Conservation (phyloP, 2,113 vertebrate species). For the Macheiramphus alcinus region DNA sequence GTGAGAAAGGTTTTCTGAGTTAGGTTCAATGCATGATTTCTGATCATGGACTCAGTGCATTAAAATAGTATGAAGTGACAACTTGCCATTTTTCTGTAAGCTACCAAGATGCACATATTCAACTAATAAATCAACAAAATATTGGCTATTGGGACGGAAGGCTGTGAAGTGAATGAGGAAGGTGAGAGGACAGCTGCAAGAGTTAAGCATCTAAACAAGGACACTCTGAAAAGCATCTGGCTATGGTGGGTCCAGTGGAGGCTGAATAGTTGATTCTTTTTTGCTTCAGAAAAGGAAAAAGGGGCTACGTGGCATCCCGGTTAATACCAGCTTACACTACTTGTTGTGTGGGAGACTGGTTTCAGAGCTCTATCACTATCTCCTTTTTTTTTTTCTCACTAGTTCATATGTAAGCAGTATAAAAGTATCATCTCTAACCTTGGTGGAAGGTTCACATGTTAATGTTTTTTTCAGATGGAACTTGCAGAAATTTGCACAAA, state of each 20-base stretch:
- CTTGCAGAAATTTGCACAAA: constrained; percentile 92
- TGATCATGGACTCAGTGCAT: background rate
- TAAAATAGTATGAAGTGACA: background rate
- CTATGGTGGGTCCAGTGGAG: background rate
- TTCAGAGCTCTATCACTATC: background rate
- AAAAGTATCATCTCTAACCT: background rate
- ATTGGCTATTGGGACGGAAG: background rate
- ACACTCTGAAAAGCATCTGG: background rate
- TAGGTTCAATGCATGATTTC: background rate
- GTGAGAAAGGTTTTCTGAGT: background rate
- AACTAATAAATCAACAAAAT: background rate
- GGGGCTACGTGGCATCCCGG: background rate
- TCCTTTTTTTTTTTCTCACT: background rate
- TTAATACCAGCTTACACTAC: background rate
- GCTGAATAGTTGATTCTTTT: background rate
- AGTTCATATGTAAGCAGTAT: background rate
- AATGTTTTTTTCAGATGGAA: constrained; percentile 75
- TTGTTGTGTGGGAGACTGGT: background rate
- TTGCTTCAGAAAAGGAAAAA: background rate
- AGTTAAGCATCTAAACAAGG: background rate
- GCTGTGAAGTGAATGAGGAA: background rate
- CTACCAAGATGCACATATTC: background rate
- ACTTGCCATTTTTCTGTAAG: background rate
- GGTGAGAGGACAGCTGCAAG: background rate
- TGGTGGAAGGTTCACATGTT: background rate